Percentiles rank a stretch among this genome's conserved stretches.
Conservation (phyloP, 2,888 invertebrate genomes). For the Ichneumoninae sp. region DNA sequence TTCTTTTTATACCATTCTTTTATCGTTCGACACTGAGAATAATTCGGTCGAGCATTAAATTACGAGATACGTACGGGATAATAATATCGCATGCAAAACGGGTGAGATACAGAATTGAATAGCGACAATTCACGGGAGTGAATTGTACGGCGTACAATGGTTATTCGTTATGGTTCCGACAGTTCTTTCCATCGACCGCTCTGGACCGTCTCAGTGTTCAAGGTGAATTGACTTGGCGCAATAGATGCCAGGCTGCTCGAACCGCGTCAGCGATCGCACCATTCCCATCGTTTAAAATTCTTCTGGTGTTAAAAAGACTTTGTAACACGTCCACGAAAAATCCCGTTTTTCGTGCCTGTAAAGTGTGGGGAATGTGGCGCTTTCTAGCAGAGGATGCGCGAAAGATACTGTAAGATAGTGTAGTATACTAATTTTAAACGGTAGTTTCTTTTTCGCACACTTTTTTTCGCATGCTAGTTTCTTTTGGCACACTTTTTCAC, state of each 20-base stretch:
- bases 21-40: conserved; percentile 28
- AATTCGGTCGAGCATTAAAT: conserved; percentile 32
- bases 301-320: background rate
- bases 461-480: too few relatives aligned
- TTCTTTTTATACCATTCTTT: conserved; percentile 8
- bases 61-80: conserved; percentile 36
- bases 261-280: conserved; percentile 37
- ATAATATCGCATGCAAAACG: conserved; percentile 14
- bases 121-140: conserved; percentile 42
- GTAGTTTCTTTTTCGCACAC: too few relatives aligned
- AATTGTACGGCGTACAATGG: conserved; percentile 32
- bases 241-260: conserved; percentile 19
- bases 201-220: conserved; percentile 33
- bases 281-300: conserved; percentile 17
- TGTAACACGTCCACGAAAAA: too few relatives aligned
- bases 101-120: conserved; percentile 20
- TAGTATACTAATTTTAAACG: too few relatives aligned
- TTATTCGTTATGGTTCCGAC: conserved; percentile 23
- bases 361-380: too few relatives aligned
- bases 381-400: too few relatives aligned
- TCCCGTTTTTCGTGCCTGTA: too few relatives aligned
- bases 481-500: too few relatives aligned
- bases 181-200: conserved; percentile 20
- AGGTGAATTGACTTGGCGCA: conserved; percentile 16
- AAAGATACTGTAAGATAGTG: too few relatives aligned